These are phyloP conservation scores for Odontocerum albicorne DNA, from an alignment of 2,888 invertebrate genomes.

Conservation along the genomic window DNA sequence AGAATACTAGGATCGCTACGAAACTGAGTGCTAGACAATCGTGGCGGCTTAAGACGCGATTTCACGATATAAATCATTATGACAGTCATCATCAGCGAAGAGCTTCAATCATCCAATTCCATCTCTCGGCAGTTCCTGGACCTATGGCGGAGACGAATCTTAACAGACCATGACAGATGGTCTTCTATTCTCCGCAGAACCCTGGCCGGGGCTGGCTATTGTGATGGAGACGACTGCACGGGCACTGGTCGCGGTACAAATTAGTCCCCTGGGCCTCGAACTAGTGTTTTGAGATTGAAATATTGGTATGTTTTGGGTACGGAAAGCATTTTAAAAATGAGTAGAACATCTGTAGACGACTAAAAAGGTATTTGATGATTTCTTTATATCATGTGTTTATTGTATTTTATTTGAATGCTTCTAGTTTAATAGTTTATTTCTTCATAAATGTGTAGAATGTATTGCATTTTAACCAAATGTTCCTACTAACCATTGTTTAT, in stretches of 20 bases:
- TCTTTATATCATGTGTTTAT: too few relatives aligned
- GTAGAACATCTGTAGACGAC: too few relatives aligned
- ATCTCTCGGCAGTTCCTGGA: constrained; percentile 27
- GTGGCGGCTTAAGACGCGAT: constrained; percentile 20
- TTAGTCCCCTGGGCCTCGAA: not conserved
- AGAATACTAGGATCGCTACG: too few relatives aligned
- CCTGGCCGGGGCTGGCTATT: not conserved
- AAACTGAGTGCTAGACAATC: not conserved
- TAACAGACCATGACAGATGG: constrained; percentile 35
- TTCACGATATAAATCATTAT: constrained; percentile 35
- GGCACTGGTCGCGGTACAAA: not conserved
- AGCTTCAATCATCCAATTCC: constrained; percentile 35
- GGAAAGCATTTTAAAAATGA: too few relatives aligned
- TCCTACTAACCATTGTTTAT: too few relatives aligned
- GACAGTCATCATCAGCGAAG: constrained; percentile 36
- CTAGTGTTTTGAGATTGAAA: too few relatives aligned
- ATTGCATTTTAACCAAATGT: too few relatives aligned
- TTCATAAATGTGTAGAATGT: too few relatives aligned
- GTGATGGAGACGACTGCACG: not conserved
- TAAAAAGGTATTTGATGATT: too few relatives aligned
- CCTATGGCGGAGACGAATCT: constrained; percentile 1
- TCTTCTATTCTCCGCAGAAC: not conserved
- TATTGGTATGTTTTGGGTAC: too few relatives aligned
- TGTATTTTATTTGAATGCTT: too few relatives aligned
- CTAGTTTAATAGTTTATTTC: too few relatives aligned